phyloP scores from a whole-genome alignment of 1,140 invertebrate genomes.

The Campoletis sonorensis region DNA sequence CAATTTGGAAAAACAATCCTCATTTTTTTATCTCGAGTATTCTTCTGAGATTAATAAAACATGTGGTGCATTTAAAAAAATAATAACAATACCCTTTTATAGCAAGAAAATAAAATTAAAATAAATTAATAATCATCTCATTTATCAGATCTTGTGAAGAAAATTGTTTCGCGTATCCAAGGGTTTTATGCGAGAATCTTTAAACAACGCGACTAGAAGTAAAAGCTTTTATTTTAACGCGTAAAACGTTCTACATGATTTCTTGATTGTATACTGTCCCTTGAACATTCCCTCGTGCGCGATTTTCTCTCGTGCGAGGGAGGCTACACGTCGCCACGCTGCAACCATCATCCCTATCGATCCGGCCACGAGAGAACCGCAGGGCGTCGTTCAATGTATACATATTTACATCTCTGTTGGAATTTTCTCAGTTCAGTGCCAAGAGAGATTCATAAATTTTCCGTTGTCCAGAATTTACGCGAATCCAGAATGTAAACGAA shows the following conservation, averaged over 20 bases:
- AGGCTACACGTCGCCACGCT: slow-evolving; percentile 17
- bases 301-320: neutral
- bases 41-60: no score
- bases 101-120: no score
- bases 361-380: slow-evolving; percentile 4
- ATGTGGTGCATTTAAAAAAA: no score
- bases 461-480: neutral
- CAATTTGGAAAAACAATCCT: no score
- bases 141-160: neutral
- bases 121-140: neutral
- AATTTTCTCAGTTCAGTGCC: neutral
- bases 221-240: neutral
- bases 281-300: neutral
- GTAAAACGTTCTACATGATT: neutral
- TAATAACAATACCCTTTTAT: no score
- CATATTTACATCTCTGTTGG: neutral
- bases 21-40: no score
- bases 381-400: slow-evolving; percentile 4
- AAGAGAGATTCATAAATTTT: neutral
- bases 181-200: neutral
- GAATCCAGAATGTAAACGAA: neutral
- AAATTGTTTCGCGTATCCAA: neutral
- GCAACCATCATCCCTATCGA: slow-evolving; percentile 29
- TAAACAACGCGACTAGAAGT: neutral
- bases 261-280: neutral